phyloP scores from a whole-genome alignment of 2,888 invertebrate genomes.

The Drosophila demipolita region DNA sequence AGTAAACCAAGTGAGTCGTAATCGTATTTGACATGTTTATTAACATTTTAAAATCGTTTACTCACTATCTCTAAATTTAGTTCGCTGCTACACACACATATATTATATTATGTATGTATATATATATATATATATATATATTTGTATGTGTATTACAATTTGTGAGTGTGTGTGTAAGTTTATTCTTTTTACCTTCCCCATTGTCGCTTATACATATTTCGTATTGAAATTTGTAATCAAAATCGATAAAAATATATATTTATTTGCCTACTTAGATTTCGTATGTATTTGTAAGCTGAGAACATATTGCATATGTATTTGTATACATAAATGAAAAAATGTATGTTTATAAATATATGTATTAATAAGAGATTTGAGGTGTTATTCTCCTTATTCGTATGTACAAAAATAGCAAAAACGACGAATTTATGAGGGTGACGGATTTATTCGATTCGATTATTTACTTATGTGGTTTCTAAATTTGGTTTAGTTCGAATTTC shows the following conservation, averaged over 20 bases:
- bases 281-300: conserved; percentile 21
- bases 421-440: background rate
- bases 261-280: conserved; percentile 59
- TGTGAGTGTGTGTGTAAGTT: conserved; percentile 29
- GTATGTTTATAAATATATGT: background rate
- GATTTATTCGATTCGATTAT: background rate
- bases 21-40: conserved; percentile 69
- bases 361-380: conserved; percentile 15
- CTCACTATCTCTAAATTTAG: conserved; percentile 76
- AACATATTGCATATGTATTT: conserved; percentile 19
- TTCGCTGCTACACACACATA: conserved; percentile 37
- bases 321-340: background rate
- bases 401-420: conserved; percentile 1
- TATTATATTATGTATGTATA: conserved; percentile 6
- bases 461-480: conserved; percentile 17
- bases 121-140: conserved; percentile 14
- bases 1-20: conserved; percentile 41
- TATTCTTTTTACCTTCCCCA: conserved; percentile 62
- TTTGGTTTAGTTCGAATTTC: conserved; percentile 23
- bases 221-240: conserved; percentile 82
- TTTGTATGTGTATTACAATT: conserved; percentile 22
- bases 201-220: conserved; percentile 65
- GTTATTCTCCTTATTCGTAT: conserved; percentile 14
- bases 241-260: conserved; percentile 76
- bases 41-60: conserved; percentile 80